These are phyloP conservation scores for Platysteira castanea DNA, from an alignment of 2,113 vertebrate species.

Conservation along the genomic window DNA sequence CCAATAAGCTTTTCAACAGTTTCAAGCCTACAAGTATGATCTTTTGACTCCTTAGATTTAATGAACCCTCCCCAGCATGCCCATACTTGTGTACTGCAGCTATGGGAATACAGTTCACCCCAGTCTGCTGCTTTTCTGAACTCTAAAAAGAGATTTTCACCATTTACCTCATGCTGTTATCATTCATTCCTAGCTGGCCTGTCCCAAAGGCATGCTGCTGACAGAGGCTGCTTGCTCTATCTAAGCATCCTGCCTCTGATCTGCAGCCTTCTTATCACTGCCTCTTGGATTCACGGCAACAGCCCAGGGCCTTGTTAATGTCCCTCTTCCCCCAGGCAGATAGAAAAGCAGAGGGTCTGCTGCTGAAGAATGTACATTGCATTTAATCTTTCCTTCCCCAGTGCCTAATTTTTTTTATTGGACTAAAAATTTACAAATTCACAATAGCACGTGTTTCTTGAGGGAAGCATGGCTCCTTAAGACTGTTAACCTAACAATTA, in stretches of 20 bases:
- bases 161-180: not conserved
- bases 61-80: not conserved
- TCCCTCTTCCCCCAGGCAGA: not conserved
- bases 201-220: not conserved
- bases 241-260: not conserved
- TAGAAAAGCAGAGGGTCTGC: not conserved
- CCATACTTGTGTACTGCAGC: not conserved
- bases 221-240: not conserved
- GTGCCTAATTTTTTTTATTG: not conserved
- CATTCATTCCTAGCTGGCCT: not conserved
- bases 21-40: not conserved
- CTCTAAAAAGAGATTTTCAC: not conserved
- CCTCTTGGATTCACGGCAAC: fast-evolving
- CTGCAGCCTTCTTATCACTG: not conserved
- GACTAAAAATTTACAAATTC: not conserved
- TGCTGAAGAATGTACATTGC: not conserved
- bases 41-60: not conserved
- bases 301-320: not conserved
- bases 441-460: not conserved
- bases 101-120: not conserved
- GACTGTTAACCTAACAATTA: not conserved
- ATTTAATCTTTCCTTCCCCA: not conserved
- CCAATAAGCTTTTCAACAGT: not conserved
- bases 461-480: not conserved
- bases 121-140: not conserved